Evolutionary conservation across 2,797 vertebrate species (phyloP).

Genomic region (Alouatta caraya): DNA sequence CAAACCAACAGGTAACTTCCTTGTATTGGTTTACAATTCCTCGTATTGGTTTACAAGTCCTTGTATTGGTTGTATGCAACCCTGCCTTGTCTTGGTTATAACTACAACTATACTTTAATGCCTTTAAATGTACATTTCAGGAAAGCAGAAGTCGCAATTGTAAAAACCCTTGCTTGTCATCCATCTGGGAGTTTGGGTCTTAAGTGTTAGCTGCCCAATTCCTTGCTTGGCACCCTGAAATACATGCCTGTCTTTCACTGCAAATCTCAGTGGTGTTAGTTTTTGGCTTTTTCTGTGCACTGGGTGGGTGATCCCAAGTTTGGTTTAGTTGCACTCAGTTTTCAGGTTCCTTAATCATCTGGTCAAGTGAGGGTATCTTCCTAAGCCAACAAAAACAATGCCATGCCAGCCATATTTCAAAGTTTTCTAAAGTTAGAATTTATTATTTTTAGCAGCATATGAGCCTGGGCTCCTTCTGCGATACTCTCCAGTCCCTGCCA

Average conservation of each 20-base stretch:
- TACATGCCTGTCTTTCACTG: background rate
- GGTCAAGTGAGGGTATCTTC: background rate
- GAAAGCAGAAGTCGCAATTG: background rate
- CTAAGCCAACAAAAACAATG: background rate
- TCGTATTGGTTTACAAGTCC: background rate
- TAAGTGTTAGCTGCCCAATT: background rate
- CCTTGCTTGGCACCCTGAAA: background rate
- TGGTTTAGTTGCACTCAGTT: background rate
- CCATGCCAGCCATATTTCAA: background rate
- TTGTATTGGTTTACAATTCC: background rate
- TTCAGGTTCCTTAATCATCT: background rate
- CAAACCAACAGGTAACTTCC: background rate
- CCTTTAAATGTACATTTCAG: background rate
- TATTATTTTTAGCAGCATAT: background rate
- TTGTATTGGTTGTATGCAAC: background rate
- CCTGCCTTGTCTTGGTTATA: background rate
- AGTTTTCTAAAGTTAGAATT: background rate
- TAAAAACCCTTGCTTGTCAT: background rate
- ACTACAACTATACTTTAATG: background rate
- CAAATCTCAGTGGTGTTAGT: background rate
- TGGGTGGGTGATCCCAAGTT: background rate
- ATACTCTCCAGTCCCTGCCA: background rate
- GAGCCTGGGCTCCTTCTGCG: background rate
- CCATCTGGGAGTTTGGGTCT: background rate
- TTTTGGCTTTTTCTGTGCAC: background rate